Percentiles rank a stretch among this genome's conserved stretches.
These are phyloP conservation scores for Eurypyga helias DNA, from an alignment of 2,113 vertebrate genomes.

Conservation along the genomic window DNA sequence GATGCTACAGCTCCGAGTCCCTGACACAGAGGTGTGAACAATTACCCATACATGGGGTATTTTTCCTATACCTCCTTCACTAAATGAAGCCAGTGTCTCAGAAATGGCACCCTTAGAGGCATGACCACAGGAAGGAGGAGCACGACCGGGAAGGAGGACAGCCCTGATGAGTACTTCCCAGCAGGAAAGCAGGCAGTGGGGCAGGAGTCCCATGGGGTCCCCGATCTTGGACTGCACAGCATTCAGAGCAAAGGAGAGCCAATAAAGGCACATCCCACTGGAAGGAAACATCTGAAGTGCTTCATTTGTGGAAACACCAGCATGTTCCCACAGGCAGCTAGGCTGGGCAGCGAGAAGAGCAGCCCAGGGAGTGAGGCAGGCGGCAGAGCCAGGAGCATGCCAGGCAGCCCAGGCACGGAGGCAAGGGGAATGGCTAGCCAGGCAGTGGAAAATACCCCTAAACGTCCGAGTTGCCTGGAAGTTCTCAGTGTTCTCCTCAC, in stretches of 20 bases:
- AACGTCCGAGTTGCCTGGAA: not conserved
- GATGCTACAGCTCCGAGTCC: accelerated
- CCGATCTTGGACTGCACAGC: not conserved
- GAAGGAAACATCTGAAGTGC: not conserved
- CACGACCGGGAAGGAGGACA: not conserved
- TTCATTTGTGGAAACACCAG: not conserved
- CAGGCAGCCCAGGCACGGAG: not conserved
- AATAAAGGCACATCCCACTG: not conserved
- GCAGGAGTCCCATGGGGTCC: not conserved
- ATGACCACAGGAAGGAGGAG: not conserved
- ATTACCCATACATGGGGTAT: not conserved
- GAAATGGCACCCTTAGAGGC: not conserved
- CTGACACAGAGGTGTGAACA: accelerated
- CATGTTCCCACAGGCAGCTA: not conserved
- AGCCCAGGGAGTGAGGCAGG: not conserved
- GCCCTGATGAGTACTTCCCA: not conserved
- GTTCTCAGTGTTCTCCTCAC: not conserved
- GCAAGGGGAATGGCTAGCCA: not conserved
- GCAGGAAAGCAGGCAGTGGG: not conserved
- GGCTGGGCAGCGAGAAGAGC: not conserved
- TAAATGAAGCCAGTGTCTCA: not conserved
- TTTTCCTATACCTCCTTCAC: not conserved
- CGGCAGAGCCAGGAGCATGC: not conserved
- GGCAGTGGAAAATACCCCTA: not conserved
- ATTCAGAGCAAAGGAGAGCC: not conserved